Evolutionary conservation across 2,888 invertebrate genomes (phyloP), one percentile per base, ranked within the genome.

Genomic region (Autographa gamma): DNA sequence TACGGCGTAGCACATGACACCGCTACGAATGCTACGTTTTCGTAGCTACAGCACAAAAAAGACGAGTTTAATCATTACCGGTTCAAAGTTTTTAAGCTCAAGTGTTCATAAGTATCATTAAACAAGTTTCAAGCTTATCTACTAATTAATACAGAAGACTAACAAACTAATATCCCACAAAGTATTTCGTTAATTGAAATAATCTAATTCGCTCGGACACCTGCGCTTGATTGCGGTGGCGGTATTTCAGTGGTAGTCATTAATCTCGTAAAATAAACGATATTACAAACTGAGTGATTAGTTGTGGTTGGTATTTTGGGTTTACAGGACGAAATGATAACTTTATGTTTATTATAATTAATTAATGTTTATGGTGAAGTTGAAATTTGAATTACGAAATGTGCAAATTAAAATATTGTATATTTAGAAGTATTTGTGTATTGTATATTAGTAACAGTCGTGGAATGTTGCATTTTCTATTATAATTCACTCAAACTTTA

Each of bases 141-240:
- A 32, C 19, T 56, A 63, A 71, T 67, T 69, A 69, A 63, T 73
- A 43, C 34, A n/a, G 54, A 66, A 66, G 64, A 64, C 70, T 73
- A 74, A 16, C 14, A 32, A 14, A 38, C 38, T 65, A 73, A 75
- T 71, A 68, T 71, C 19, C 11, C 38, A 38, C 60, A 59, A 79
- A 62, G 66, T 76, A 71, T 77, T 70, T 60, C 61, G 62, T 59
- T 63, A 62, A 80, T 74, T 80, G 34, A 43, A 65, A 64, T 69
- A 62, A 66, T 81, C 58, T 65, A 69, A 73, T 71, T 62, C 14
- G 32, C 38, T 63, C 25, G 31, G 62, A 59, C 82, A 80, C 69
- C 75, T 83, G 71, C 52, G 58, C 34, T 14, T 41, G 66, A 67
- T 60, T 60, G 41, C 13, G 19, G 32, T 34, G n/a, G 31, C 60